These are phyloP conservation scores for Temnothorax nylanderi DNA, from an alignment of 1,140 invertebrate species.

Conservation along the genomic window DNA sequence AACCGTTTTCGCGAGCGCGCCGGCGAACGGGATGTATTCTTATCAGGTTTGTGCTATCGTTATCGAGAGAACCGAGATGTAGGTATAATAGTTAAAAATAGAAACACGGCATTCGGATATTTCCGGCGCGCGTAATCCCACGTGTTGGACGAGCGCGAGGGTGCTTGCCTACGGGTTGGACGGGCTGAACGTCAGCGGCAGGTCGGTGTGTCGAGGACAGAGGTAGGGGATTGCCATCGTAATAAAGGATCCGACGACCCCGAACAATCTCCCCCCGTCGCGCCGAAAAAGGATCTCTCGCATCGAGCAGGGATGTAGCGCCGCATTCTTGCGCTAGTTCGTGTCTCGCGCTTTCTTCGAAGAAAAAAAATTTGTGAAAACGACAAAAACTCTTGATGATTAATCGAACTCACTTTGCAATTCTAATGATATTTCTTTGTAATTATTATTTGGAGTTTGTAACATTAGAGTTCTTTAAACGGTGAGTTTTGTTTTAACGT, in stretches of 20 bases:
- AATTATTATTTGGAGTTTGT: not conserved
- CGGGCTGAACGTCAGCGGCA: conserved; percentile 16
- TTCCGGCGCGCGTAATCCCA: conserved; percentile 66
- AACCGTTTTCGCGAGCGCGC: not conserved
- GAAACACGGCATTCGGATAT: conserved; percentile 59
- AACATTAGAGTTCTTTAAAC: not conserved
- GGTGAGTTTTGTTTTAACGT: not conserved
- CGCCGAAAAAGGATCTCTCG: conserved; percentile 52
- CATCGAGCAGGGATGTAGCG: not conserved
- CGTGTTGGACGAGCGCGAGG: conserved; percentile 57
- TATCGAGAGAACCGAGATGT: not conserved
- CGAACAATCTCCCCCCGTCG: conserved; percentile 64
- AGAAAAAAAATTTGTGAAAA: not conserved
- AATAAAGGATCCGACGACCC: conserved; percentile 76
- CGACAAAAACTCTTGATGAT: not conserved
- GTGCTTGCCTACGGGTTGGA: conserved; percentile 3
- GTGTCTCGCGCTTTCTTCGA: not conserved
- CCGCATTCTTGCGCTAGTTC: not conserved
- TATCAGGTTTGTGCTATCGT: not conserved
- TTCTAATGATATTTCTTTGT: not conserved
- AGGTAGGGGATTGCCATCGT: conserved; percentile 51
- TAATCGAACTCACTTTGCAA: conserved; percentile 3
- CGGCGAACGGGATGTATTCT: not conserved
- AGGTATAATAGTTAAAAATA: conserved; percentile 41
- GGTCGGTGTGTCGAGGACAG: conserved; percentile 9